Conservation (phyloP, 2,113 vertebrate genomes). For the Dicerorhinus sumatrensis region DNA sequence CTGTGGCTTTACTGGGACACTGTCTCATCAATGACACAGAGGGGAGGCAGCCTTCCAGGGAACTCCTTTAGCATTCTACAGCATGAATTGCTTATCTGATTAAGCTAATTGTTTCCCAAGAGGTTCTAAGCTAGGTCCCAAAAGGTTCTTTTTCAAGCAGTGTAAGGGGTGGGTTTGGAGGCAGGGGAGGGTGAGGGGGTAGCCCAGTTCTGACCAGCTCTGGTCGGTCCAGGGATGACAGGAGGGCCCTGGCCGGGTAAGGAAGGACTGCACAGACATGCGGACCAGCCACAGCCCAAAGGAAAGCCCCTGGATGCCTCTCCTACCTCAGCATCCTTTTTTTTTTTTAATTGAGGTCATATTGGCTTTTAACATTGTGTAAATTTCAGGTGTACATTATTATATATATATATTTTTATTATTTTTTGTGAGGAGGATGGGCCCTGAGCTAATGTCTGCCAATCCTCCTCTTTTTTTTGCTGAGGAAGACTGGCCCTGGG, state of each 20-base stretch:
- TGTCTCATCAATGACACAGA: background rate
- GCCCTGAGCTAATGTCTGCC: no score
- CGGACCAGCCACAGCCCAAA: background rate
- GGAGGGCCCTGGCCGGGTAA: background rate
- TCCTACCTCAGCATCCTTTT: background rate
- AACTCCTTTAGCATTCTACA: background rate
- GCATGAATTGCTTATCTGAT: background rate
- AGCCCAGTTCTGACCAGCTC: background rate
- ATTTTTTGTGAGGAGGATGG: no score
- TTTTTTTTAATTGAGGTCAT: no score
- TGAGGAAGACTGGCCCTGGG: no score
- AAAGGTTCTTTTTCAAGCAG: background rate
- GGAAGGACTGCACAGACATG: background rate
- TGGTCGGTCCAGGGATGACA: background rate
- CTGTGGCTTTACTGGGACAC: background rate
- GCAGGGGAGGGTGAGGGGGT: no score
- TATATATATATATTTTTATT: no score
- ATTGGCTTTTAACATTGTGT: no score
- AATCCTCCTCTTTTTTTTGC: no score
- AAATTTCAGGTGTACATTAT: no score
- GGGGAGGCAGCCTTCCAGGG: no score
- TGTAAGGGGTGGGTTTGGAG: accelerated
- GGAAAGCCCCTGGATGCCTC: background rate
- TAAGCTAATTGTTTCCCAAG: background rate
- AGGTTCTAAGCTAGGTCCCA: background rate